These are phyloP conservation scores for Aporophyla nigra DNA, from an alignment of 2,888 invertebrate genomes.

Conservation along the genomic window DNA sequence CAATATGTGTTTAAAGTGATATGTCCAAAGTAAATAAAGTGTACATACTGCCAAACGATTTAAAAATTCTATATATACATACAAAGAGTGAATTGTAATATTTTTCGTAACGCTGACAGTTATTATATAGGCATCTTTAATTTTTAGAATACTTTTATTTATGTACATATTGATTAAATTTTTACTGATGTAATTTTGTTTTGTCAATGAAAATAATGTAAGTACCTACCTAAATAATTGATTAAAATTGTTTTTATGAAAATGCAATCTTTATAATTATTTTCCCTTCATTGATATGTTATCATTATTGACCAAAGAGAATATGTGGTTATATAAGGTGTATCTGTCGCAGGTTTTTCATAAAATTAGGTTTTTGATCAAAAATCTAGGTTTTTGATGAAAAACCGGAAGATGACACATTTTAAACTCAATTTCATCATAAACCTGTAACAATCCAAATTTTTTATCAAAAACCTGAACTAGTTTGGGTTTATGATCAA, in stretches of 20 bases:
- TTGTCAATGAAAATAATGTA: conserved; percentile 62
- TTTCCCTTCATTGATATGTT: neutral
- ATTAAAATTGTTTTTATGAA: conserved; percentile 69
- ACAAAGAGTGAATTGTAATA: conserved; percentile 69
- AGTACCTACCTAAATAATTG: conserved; percentile 61
- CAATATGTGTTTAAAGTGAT: conserved; percentile 66
- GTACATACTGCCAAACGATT: conserved; percentile 70
- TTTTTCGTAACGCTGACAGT: conserved; percentile 68
- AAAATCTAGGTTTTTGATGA: too few species aligned
- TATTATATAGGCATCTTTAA: conserved; percentile 59
- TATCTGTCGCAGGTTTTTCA: too few species aligned
- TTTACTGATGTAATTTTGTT: conserved; percentile 65
- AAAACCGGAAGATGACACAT: too few species aligned
- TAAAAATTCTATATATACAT: conserved; percentile 67
- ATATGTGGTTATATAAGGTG: too few species aligned
- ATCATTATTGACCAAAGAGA: too few species aligned
- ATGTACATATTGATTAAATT: conserved; percentile 64
- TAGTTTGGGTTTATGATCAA: too few species aligned
- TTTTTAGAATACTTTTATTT: conserved; percentile 67
- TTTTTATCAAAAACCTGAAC: too few species aligned
- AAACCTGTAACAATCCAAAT: too few species aligned
- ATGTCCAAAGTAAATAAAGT: conserved; percentile 67
- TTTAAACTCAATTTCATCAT: too few species aligned
- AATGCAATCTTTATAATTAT: conserved; percentile 18
- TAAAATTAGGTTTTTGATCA: too few species aligned